Base-by-base conservation (phyloP, 92 coral and sea anemone species). In the Phymanthus crucifer region DNA sequence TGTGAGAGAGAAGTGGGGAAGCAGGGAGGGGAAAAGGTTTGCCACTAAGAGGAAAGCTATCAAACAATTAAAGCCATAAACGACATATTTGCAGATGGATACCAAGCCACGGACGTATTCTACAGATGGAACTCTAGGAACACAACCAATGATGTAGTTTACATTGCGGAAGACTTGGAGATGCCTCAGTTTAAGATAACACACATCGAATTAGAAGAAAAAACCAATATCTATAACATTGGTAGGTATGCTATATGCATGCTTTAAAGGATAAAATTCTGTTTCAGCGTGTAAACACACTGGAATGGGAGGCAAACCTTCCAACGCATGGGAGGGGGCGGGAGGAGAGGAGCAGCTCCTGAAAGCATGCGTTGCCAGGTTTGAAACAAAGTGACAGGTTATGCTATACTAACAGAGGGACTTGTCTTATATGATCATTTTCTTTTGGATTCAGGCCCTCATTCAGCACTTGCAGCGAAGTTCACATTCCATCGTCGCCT, bases 401-500 rank as follows among this genome's bases (percentile, higher is more conserved):
- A 43, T 43, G 48, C 48, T 43, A 43, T n/a, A 54, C 6, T 54
- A 21, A 45, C 50, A 45, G 3, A 45, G 27, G 11, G 26, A 12
- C 27, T 21, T 23, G 10, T 66, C 38, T 17, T 38, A 31, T 29
- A 43, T 43, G 48, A n/a, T 21, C 14, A 5, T n/a, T 54, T 11
- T 54, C 27, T 13, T 77, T 21, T 32, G 27, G 31, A 82, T 84
- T 6, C 61, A 96, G 99, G 99, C 61, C 93, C 91, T 21, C 97
- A 93, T 61, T 96, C 99, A 0, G 97, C 99, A 12, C 80, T 95
- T 31, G 91, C 83, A 26, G 99, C 97, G 37, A 88, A 84, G 75
- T 95, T 95, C 86, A 88, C 92, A 38, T 93, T 96, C 66, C 97
- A 96, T n/a, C 99, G 99, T 83, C 96, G 99, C 71, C 93, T 96